Conservation (phyloP, 2,113 vertebrate genomes). For the Poeciliopsis turrubarensis region DNA sequence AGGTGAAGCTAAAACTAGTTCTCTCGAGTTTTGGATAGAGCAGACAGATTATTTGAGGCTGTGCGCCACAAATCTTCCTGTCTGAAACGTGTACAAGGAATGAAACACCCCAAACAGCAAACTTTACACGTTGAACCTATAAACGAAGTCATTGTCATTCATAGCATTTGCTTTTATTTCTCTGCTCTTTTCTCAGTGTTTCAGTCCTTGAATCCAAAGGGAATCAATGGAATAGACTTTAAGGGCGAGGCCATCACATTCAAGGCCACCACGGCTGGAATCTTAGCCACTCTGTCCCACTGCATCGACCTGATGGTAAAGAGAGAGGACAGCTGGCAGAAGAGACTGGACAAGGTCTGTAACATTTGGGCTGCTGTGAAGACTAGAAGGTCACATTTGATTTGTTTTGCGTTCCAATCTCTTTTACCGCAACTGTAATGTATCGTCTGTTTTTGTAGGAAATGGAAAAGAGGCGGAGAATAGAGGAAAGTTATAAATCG, state of each 20-base stretch:
- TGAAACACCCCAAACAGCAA: background rate
- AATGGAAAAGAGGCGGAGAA: constrained; percentile 86
- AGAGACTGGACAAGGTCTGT: constrained; percentile 90
- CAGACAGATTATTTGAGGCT: too few relatives aligned
- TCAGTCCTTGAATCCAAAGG: constrained; percentile 75
- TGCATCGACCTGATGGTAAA: constrained; percentile 99
- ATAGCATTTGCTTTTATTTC: background rate
- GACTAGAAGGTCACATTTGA: background rate
- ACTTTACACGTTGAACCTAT: background rate
- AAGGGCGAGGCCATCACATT: constrained; percentile 99
- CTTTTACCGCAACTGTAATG: background rate
- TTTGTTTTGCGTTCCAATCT: background rate
- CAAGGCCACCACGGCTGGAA: constrained; percentile 97
- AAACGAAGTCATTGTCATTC: background rate
- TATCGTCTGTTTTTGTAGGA: constrained; percentile 77
- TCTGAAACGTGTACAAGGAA: too few relatives aligned
- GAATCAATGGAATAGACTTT: constrained; percentile 93
- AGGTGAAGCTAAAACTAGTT: too few relatives aligned
- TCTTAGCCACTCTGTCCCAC: constrained; percentile 94
- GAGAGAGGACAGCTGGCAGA: constrained; percentile 96
- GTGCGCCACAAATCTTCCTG: too few relatives aligned
- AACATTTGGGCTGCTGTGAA: background rate
- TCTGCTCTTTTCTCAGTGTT: constrained; percentile 63
- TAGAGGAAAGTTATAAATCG: constrained; percentile 90
- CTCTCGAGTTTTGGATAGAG: too few relatives aligned